Evolutionary conservation across 2,797 vertebrate species (phyloP), one percentile per base, ranked within the genome.

Genomic region (Xenops minutus): DNA sequence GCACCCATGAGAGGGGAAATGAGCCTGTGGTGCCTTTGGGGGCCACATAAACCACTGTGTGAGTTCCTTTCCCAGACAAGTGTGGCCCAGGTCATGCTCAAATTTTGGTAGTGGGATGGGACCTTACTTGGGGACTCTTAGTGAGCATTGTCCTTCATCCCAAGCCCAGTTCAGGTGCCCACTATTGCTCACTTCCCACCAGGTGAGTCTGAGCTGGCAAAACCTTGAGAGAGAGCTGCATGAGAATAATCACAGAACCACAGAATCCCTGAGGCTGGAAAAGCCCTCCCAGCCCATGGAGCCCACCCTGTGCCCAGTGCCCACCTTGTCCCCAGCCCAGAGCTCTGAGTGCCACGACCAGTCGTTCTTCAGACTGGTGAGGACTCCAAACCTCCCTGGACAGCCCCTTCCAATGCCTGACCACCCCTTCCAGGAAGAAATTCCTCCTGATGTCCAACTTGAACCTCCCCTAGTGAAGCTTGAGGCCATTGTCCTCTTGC

Each of bases 121-220:
- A 79, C 21, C 29, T 66, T 43, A 2, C 12, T 22, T 24, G 20
- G n/a, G 74, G 52, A 14, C 23, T 54, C 36, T 26, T 26, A 61
- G 10, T n/a, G 27, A 69, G 12, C 1, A 0, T 27, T 61, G 24
- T 23, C 76, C 41, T 73, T 39, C 84, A 48, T 18, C 29, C 15
- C 22, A 5, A 32, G 18, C 26, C 58, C 6, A 27, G 14, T 37
- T 46, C 32, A 29, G 41, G 17, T 78, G 39, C 24, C 56, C 37
- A 22, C 26, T 27, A 6, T 3, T 5, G 3, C 34, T 49, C 39
- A 0, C 27, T 48, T 77, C 59, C 59, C 55, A 14, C 0, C 0
- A 41, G 48, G 32, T 59, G 39, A 10, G 51, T 62, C 63, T 88
- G 39, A 2, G 58, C 63, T 84, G 66, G 20, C 9, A 78, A 46